Percentiles rank a stretch among this genome's conserved stretches.
Evolutionary conservation across 2,888 invertebrate genomes (phyloP).

Genomic region (Pyrochroa serraticornis): DNA sequence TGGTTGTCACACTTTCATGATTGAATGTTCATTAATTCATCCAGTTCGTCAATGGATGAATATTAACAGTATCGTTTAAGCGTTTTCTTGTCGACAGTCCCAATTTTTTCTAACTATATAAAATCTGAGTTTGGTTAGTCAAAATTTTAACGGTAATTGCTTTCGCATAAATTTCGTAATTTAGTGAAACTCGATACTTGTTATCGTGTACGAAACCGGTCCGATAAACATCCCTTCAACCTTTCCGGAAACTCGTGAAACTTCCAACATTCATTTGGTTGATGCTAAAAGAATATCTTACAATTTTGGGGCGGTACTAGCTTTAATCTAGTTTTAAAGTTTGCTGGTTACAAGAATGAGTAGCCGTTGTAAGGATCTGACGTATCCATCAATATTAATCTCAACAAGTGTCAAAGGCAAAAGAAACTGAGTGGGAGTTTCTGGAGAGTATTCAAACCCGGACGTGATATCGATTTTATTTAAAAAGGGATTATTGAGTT

Average conservation of each 20-base stretch:
- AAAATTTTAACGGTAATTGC: too few relatives aligned
- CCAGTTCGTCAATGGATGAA: too few relatives aligned
- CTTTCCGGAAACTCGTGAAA: conserved; percentile 12
- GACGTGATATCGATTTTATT: background rate
- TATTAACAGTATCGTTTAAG: too few relatives aligned
- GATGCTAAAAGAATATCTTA: conserved; percentile 28
- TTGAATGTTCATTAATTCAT: too few relatives aligned
- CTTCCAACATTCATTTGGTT: conserved; percentile 26
- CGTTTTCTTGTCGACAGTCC: too few relatives aligned
- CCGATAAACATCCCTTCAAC: conserved; percentile 28
- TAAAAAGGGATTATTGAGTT: background rate
- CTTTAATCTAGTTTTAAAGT: conserved; percentile 31
- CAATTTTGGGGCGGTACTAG: conserved; percentile 18
- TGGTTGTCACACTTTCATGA: too few relatives aligned
- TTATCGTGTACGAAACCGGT: background rate
- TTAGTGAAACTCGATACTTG: too few relatives aligned
- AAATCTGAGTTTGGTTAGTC: too few relatives aligned
- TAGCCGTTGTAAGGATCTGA: background rate
- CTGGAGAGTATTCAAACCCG: background rate
- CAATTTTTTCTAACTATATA: too few relatives aligned
- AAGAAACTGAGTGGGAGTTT: conserved; percentile 11
- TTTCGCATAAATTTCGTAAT: too few relatives aligned
- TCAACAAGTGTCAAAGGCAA: conserved; percentile 37
- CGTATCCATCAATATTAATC: conserved; percentile 38
- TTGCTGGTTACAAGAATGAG: conserved; percentile 2